A percentile compares a stretch with the other conserved stretches of the same genome.
Evolutionary conservation across 2,888 invertebrate genomes (phyloP).

Genomic region (Cyaniris semiargus): DNA sequence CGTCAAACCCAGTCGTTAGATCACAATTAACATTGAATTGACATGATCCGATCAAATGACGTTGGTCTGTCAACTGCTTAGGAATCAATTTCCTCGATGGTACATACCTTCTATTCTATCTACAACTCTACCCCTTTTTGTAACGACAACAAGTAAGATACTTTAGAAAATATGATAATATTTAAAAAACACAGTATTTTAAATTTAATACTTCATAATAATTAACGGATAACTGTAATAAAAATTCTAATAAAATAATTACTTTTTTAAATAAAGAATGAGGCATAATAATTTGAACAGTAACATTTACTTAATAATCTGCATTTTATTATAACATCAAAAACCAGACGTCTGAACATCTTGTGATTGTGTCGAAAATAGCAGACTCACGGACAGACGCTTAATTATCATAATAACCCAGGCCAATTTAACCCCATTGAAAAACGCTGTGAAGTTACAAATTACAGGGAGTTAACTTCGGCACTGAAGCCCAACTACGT

Average conservation of each 20-base stretch:
- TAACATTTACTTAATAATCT: neutral
- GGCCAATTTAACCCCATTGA: slow-evolving; percentile 3
- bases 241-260: neutral
- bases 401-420: slow-evolving; percentile 11
- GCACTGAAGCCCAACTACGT: neutral
- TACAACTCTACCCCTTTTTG: too few relatives aligned
- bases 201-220: too few relatives aligned
- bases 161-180: too few relatives aligned
- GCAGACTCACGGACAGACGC: neutral
- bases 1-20: too few relatives aligned
- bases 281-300: neutral
- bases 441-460: slow-evolving; percentile 1
- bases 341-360: neutral
- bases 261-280: neutral
- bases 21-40: too few relatives aligned
- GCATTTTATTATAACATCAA: neutral
- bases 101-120: too few relatives aligned
- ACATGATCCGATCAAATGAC: too few relatives aligned
- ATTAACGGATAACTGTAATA: neutral
- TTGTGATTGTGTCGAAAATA: neutral
- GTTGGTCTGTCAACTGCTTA: too few relatives aligned
- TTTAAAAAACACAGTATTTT: too few relatives aligned
- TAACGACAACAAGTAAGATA: too few relatives aligned
- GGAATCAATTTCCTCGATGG: too few relatives aligned
- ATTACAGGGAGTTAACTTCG: neutral